Evolutionary conservation across 2,888 invertebrate genomes (phyloP), one percentile per base, ranked within the genome.

Genomic region (Heliconius aoede): DNA sequence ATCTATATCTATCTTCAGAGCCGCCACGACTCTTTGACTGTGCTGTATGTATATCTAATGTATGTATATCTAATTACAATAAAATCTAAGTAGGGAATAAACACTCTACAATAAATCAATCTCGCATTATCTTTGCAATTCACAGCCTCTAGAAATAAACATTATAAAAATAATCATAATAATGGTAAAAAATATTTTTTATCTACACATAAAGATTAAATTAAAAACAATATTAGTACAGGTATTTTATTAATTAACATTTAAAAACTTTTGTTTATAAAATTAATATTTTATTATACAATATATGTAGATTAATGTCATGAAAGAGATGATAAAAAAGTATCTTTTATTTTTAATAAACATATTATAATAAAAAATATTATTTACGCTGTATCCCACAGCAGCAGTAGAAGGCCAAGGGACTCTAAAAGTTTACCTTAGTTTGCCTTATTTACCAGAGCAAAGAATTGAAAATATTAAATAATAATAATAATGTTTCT

Each of bases 91-190:
- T 32, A n/a, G 32, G 13, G 69, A 62, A 15, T 46, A 30, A 75
- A 78, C 67, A 74, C 32, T 26, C 24, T 24, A 36, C 60, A 36
- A 71, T 71, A 36, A 32, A 58, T 60, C 55, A 58, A 55, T 32
- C 36, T 72, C 32, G 3, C 60, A 36, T 32, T 26, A 72, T 60
- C 72, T 58, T 36, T 72, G 60, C 60, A 36, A 18, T 58, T 72
- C 72, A 72, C 72, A 72, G 72, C 72, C 72, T 36, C 58, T 36
- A 72, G 36, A 60, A 60, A 60, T 72, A 60, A 72, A 72, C 40
- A 26, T 40, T 36, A 32, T 21, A 60, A 40, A 60, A 36, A 18
- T 26, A 26, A 60, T 26, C 28, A n/a, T 69, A 69, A 30, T 69
- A 69, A 30, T 46, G 21, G 32, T 30, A 1, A 18, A 30, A 46